Conservation (phyloP, 1,140 invertebrate genomes). For the Brachionus asplanchnoidis region DNA sequence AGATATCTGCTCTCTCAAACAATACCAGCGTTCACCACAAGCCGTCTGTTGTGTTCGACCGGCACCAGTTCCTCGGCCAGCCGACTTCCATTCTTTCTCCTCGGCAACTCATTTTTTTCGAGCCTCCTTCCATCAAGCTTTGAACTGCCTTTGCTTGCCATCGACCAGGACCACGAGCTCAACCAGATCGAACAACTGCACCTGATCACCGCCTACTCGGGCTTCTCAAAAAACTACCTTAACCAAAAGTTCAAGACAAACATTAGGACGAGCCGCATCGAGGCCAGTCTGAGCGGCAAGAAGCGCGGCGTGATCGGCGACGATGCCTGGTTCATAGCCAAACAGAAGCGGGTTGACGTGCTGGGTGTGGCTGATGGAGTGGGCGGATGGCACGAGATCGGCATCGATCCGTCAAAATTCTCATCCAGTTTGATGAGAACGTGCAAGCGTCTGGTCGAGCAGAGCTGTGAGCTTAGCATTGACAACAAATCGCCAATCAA, state of each 20-base stretch:
- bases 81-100: background rate
- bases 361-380: slow-evolving; percentile 90
- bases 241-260: slow-evolving; percentile 12
- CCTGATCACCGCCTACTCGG: slow-evolving; percentile 6
- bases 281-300: background rate
- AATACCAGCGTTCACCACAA: background rate
- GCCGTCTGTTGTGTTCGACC: background rate
- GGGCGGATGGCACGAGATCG: slow-evolving; percentile 91
- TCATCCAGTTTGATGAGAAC: slow-evolving; percentile 85
- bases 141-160: background rate
- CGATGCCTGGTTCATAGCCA: slow-evolving; percentile 38
- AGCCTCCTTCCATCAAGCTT: background rate
- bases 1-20: background rate
- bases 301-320: slow-evolving; percentile 30
- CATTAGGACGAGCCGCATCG: background rate
- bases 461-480: background rate
- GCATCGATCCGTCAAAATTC: slow-evolving; percentile 94
- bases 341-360: background rate
- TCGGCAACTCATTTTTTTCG: background rate
- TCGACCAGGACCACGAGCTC: background rate
- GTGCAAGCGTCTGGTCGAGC: slow-evolving; percentile 84
- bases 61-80: background rate
- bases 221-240: background rate
- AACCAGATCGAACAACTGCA: background rate
- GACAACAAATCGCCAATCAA: slow-evolving; percentile 22